Evolutionary conservation across 2,888 invertebrate genomes (phyloP).

Genomic region (Campoplex nolae): DNA sequence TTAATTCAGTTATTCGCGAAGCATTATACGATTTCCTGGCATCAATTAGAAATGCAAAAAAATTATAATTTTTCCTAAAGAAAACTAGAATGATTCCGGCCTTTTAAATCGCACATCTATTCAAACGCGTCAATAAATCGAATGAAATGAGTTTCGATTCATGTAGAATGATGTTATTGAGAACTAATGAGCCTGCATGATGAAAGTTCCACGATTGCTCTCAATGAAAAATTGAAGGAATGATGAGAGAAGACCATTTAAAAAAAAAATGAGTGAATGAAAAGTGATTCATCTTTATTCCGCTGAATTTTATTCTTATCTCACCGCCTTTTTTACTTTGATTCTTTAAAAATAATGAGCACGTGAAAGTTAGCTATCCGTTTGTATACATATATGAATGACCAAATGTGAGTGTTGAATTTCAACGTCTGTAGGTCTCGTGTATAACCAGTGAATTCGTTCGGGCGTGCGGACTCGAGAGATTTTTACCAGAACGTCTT

Average conservation of each 20-base stretch:
- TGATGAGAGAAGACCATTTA: too few species aligned
- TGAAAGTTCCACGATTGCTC: neutral
- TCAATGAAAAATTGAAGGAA: too few species aligned
- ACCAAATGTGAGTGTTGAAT: conserved; percentile 7
- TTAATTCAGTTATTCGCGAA: neutral
- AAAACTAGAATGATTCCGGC: neutral
- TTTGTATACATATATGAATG: neutral
- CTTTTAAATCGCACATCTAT: neutral
- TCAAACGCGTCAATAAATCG: neutral
- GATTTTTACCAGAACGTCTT: conserved; percentile 32
- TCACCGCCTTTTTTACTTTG: neutral
- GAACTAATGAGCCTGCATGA: neutral
- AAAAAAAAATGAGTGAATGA: too few species aligned
- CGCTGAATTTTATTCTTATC: neutral
- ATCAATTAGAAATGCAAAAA: neutral
- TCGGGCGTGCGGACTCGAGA: conserved; percentile 55
- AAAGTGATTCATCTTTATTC: neutral
- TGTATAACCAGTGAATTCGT: conserved; percentile 40
- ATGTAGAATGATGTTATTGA: too few species aligned
- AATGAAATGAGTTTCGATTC: neutral
- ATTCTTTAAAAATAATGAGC: neutral
- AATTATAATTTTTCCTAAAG: neutral
- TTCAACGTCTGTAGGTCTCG: neutral
- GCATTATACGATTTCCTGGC: neutral
- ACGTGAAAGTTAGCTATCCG: neutral